Base-by-base conservation (phyloP, 2,797 vertebrate genomes). In the Gobio occitaniae region DNA sequence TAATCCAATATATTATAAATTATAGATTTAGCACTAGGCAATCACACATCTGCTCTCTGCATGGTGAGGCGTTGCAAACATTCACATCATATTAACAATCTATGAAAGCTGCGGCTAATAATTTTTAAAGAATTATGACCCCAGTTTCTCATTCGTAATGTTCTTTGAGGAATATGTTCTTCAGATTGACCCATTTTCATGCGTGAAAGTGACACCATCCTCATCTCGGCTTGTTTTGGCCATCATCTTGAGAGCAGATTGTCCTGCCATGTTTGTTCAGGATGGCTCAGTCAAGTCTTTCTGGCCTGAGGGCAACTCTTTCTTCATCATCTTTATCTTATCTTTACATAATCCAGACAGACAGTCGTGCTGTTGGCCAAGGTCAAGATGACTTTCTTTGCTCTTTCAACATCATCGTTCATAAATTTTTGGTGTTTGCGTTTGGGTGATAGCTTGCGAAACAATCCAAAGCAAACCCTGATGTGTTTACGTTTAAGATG, bases 401-500 rank as follows among this genome's bases (percentile, higher is more conserved):
- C 47, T 80, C 54, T 59, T 56, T 21, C 47, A 54, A 80, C 79
- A 80, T 66, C 52, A 38, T 15, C 38, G 52, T 59, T 77, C 59
- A 80, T 66, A 48, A 0, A 63, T 78, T 19, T 48, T 79, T 19
- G 41, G 25, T 52, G 32, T 80, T 68, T 69, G 63, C 38, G 63
- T 68, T 81, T 50, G 79, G 32, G 65, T 38, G 19, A 21, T 56
- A 12, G 3, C n/a, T n/a, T 29, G 17, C 13, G 21, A 3, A 19
- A 5, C 32, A 50, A 41, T 29, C 68, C 80, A 80, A 82, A 56
- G 48, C 80, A 54, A 70, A 41, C 29, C 36, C 66, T 16, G 19
- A 50, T n/a, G 36, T 29, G 66, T 50, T 54, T 54, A 9, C 4
- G 32, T n/a, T 69, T 54, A 8, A 56, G 4, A 65, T 47, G 2